phyloP scores from a whole-genome alignment of 1,140 invertebrate species.

The Cepaea nemoralis region DNA sequence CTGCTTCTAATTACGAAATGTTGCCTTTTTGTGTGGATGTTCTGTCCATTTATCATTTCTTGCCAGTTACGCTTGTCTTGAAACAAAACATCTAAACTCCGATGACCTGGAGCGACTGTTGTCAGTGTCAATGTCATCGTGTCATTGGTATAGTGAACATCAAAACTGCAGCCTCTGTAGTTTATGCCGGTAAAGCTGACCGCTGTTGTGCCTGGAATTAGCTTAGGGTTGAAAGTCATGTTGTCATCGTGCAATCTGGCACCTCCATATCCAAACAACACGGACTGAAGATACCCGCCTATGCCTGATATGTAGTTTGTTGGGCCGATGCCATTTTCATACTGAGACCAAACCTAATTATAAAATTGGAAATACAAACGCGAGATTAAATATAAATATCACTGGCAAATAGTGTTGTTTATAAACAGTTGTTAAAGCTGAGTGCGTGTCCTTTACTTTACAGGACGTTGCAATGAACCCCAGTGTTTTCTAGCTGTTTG shows the following conservation, averaged over 20 bases:
- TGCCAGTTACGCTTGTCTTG: not conserved
- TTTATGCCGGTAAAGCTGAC: conserved; percentile 63
- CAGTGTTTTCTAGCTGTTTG: too few relatives aligned
- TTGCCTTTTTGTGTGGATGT: conserved; percentile 7
- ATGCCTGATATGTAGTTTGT: conserved; percentile 74
- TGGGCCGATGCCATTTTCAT: conserved; percentile 69
- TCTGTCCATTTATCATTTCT: not conserved
- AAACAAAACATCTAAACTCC: conserved; percentile 12
- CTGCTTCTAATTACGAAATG: conserved; percentile 12
- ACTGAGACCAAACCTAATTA: conserved; percentile 72
- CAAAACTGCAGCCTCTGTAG: conserved; percentile 53
- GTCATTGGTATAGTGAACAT: conserved; percentile 41
- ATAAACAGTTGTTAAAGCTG: too few relatives aligned
- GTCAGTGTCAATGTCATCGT: conserved; percentile 18
- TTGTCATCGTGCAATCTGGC: conserved; percentile 64
- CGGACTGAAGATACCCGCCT: conserved; percentile 73
- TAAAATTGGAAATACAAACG: too few relatives aligned
- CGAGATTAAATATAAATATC: too few relatives aligned
- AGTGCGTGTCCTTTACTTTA: too few relatives aligned
- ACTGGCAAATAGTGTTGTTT: too few relatives aligned
- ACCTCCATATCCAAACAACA: conserved; percentile 73
- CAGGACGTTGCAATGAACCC: too few relatives aligned
- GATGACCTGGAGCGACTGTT: not conserved
- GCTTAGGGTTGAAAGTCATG: conserved; percentile 62
- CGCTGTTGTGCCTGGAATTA: conserved; percentile 57